Evolutionary conservation across 2,113 vertebrate genomes (phyloP).

Genomic region (Arizona elegans): DNA sequence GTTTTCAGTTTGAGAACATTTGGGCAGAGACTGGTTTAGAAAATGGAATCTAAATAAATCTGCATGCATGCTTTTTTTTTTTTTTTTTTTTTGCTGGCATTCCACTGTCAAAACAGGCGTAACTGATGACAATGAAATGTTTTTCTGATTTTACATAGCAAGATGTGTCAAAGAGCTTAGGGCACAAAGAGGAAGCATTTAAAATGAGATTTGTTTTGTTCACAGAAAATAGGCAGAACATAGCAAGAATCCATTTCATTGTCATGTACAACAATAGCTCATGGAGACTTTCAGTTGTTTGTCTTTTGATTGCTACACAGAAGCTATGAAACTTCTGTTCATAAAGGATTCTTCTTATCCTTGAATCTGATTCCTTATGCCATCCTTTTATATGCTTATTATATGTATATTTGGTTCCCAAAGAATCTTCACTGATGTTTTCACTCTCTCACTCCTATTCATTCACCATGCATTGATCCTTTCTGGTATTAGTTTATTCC

Average conservation of each 20-base stretch:
- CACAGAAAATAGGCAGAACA: not conserved
- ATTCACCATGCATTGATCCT: not conserved
- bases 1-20: not conserved
- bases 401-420: not conserved
- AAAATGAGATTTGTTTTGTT: slow-evolving; percentile 6
- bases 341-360: not conserved
- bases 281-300: not conserved
- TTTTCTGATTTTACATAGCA: not conserved
- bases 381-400: not conserved
- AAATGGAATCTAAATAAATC: not conserved
- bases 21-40: not conserved
- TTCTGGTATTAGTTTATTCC: not conserved
- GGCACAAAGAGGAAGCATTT: not conserved
- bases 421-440: not conserved
- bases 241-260: not conserved
- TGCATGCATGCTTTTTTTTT: not conserved
- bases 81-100: not conserved
- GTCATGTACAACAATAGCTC: not conserved
- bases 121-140: not conserved
- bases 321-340: not conserved
- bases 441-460: not conserved
- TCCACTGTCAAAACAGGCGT: not conserved
- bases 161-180: not conserved
- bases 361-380: not conserved
- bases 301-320: not conserved